Base-by-base conservation (phyloP, 2,113 vertebrate species). In the Eidolon helvum region DNA sequence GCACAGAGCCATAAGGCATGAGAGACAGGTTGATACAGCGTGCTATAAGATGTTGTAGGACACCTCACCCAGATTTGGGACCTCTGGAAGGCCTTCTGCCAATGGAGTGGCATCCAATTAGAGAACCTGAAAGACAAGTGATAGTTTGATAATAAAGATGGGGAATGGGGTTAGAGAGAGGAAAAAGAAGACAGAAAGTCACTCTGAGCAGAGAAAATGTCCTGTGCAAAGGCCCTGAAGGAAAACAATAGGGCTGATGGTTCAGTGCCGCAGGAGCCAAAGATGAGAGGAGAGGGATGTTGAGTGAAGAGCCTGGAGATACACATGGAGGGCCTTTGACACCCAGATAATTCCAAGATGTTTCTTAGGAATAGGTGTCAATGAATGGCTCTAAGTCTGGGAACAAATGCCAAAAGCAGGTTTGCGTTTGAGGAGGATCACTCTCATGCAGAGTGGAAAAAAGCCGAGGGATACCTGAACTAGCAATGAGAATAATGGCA, bases 371-470 rank as follows among this genome's bases (percentile, higher is more conserved):
- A 61, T 2, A 57, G 30, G 22, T 26, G 28, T 40, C 61, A 80
- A 4, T 24, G 59, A 88, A 69, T 16, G 2, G 40, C n/a, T 72
- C 21, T 85, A 40, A 35, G 11, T 92, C 57, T 79, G 43, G 10
- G 9, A 78, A 48, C 48, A 48, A 48, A 40, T 65, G 55, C 55
- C 63, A 71, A 77, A 5, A 59, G 30, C 5, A 65, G 12, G n/a
- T 69, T 55, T 87, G 19, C 61, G 65, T 45, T 69, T 78, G 90
- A 95, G 50, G 92, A 92, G 65, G 57, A 18, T 74, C 45, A 26
- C 19, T 84, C 28, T 55, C 22, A 15, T 2, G 8, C 6, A 74
- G 59, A 28, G 18, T 43, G 4, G 0, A 85, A 68, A 72, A 77
- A 77, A 72, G 33, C 21, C 33, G 4, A 0, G 1, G 59, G 43